Percentiles rank a stretch among this genome's conserved stretches.
Conservation (phyloP, 2,888 invertebrate genomes). For the Griposia aprilina region DNA sequence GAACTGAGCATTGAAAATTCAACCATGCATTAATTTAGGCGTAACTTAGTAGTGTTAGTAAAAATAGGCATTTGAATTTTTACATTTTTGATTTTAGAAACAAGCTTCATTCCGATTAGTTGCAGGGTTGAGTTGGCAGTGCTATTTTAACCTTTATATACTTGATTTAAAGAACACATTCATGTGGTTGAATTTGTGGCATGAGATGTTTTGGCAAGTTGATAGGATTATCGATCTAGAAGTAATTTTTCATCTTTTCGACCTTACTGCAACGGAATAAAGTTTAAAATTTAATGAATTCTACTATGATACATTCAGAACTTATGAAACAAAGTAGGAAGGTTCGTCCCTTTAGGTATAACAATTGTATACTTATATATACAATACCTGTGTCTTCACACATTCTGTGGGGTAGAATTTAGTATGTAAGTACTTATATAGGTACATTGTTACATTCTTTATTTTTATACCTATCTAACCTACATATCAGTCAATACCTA, state of each 20-base stretch:
- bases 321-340: conserved; percentile 31
- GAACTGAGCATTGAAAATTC: neutral
- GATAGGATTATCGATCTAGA: conserved; percentile 46
- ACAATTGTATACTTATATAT: neutral
- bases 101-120: neutral
- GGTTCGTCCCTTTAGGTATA: conserved; percentile 14
- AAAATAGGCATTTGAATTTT: conserved; percentile 11
- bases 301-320: conserved; percentile 23
- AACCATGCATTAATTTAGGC: neutral
- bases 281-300: conserved; percentile 22
- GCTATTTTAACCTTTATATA: neutral
- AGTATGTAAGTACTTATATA: neutral
- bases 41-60: neutral
- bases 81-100: conserved; percentile 29
- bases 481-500: too few relatives aligned
- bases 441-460: conserved; percentile 17
- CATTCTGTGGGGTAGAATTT: conserved; percentile 10
- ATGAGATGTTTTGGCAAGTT: conserved; percentile 27
- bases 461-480: conserved; percentile 16
- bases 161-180: conserved; percentile 25
- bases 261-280: neutral
- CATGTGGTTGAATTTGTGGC: neutral
- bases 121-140: neutral
- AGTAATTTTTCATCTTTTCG: conserved; percentile 15
- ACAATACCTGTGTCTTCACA: conserved; percentile 7